Evolutionary conservation across 2,888 invertebrate genomes (phyloP), one percentile per base, ranked within the genome.

Genomic region (Mactromeris polynyma): DNA sequence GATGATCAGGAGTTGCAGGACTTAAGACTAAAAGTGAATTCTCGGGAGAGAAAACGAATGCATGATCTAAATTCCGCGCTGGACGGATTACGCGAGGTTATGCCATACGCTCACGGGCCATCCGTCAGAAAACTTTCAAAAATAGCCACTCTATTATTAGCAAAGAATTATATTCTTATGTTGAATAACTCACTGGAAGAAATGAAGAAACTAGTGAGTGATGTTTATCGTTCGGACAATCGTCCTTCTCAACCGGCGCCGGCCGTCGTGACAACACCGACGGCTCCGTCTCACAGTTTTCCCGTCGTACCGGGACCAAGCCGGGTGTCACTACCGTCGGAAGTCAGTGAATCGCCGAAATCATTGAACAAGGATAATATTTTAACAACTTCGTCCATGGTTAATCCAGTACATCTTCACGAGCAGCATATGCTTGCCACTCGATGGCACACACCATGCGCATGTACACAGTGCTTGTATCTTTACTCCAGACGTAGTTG

Each of bases 21-120:
- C 7, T 91, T 96, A 19, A 91, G 96, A 40, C 93, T 96, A 80
- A 97, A 97, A 92, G 97, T 97, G 73, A 97, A 97, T 94, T 96
- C 97, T 69, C 94, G 97, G n/a, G 97, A 97, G 93, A 94, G 97
- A 46, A 95, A 96, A 89, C 93, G 97, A 58, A 97, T 97, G 97
- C 97, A 97, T 93, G 97, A 97, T 90, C 93, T 97, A 84, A 97
- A 97, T 93, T 96, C 97, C 9, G 97, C 97, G 0, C 90, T 97
- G 85, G 97, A 97, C 89, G 96, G 96, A 38, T 93, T 97, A 6
- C 93, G 97, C 26, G 96, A 96, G 88, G 96, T 97, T 46, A 97
- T 97, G 96, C 96, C 96, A 0, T 96, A 96, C 90, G 96, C 96
- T 2, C 95, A 96, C 83, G 96, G 96, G 0, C 96, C 96, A 0